These are phyloP conservation scores for Tympanuchus pallidicinctus DNA, from an alignment of 2,113 vertebrate genomes.

Conservation along the genomic window DNA sequence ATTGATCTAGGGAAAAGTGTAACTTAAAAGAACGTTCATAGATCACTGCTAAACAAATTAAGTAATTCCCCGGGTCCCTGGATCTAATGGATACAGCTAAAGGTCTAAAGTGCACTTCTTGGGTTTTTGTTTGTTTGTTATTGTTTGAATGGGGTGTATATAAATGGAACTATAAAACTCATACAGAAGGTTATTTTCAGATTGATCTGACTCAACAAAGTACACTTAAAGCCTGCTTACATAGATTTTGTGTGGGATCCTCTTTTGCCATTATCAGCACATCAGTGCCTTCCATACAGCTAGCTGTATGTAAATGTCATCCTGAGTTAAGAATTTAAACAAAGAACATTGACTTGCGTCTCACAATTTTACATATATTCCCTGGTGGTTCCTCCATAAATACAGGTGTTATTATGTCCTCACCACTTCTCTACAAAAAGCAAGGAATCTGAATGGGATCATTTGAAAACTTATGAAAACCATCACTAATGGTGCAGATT, in stretches of 20 bases:
- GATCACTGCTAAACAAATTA: background rate
- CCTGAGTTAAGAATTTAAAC: slow-evolving; percentile 1
- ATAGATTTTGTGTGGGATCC: background rate
- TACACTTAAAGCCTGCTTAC: background rate
- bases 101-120: background rate
- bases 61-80: background rate
- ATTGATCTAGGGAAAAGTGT: background rate
- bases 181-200: background rate
- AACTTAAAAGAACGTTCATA: background rate
- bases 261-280: background rate
- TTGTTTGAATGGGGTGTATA: background rate
- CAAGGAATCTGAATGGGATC: background rate
- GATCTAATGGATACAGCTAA: background rate
- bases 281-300: background rate
- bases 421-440: background rate
- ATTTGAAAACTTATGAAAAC: slow-evolving; percentile 1
- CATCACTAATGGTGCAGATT: background rate
- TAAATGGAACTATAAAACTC: background rate
- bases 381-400: background rate
- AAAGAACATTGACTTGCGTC: background rate
- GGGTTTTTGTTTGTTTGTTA: background rate
- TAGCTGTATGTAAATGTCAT: background rate
- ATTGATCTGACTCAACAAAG: background rate
- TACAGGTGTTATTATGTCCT: background rate
- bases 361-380: background rate